Conservation (phyloP, 2,888 invertebrate species). For the Heteropelma amictum region DNA sequence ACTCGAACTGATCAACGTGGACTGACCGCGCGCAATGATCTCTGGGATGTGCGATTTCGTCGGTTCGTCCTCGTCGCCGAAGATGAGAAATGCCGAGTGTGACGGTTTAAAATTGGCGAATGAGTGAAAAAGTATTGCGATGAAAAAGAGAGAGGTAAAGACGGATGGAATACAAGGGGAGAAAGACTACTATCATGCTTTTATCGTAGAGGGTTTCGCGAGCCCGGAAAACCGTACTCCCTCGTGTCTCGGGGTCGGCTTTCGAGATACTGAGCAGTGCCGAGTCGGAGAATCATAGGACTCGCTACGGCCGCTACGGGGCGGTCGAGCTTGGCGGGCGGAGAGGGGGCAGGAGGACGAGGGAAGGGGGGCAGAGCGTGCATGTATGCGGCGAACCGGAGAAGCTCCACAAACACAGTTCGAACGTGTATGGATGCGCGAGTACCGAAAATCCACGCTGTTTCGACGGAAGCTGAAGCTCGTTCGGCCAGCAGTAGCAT, state of each 20-base stretch:
- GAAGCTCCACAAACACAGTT: slow-evolving; percentile 23
- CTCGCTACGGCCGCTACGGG: slow-evolving; percentile 34
- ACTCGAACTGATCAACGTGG: too few species aligned
- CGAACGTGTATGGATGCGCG: not conserved
- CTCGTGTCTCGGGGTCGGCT: slow-evolving; percentile 66
- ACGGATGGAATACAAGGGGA: not conserved
- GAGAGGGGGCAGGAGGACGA: not conserved
- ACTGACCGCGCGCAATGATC: not conserved
- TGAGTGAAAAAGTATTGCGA: too few species aligned
- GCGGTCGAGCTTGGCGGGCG: not conserved
- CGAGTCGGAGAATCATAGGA: slow-evolving; percentile 49
- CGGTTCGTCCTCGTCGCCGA: not conserved
- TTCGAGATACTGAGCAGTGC: slow-evolving; percentile 68
- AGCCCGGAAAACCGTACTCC: slow-evolving; percentile 27
- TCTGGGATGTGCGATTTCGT: not conserved
- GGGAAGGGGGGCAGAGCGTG: not conserved
- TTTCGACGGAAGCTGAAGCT: slow-evolving; percentile 22
- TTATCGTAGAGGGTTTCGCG: slow-evolving; percentile 32
- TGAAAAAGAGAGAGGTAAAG: not conserved
- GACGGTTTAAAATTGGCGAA: too few species aligned
- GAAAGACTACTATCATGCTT: not conserved
- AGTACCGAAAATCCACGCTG: slow-evolving; percentile 8
- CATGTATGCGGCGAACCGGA: not conserved
- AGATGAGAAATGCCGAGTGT: too few species aligned
- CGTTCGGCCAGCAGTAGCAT: not conserved